Evolutionary conservation across 2,888 invertebrate genomes (phyloP), one percentile per base, ranked within the genome.

Genomic region (Brenthis ino): DNA sequence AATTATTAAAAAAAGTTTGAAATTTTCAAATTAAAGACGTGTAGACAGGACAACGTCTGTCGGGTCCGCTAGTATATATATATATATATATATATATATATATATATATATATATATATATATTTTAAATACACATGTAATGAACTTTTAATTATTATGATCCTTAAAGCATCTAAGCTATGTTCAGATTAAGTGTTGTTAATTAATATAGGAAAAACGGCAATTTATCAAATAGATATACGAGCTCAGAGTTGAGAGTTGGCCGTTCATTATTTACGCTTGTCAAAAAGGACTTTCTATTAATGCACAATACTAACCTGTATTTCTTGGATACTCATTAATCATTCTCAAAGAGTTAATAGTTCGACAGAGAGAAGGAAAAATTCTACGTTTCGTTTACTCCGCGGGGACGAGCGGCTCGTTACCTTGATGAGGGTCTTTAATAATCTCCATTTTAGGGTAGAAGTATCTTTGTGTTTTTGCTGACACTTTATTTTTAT

Each of bases 271-370:
- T 56, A 67, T 67, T 67, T 61, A 67, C 50, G 12, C 50, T 61
- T 61, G 61, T 67, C 60, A 56, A 67, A 61, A 48, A 55, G 33
- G 61, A 50, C 50, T 67, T 61, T 61, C 58, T 53, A 66, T 66
- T 66, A 58, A 53, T 47, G 58, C 6, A 53, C 53, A 54, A 53
- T 47, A 60, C 65, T 28, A 53, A 65, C 60, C 66, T 55, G 66
- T 67, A 55, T 55, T 60, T 16, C 66, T 48, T 67, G 60, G 60
- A 50, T 48, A 60, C 4, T 47, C 28, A 67, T 67, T 56, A 67
- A 67, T 61, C 61, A 67, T 54, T 61, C n/a, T 56, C 55, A 61
- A 61, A 47, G 55, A 50, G 54, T 48, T 56, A 48, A 55, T 60
- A 60, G 54, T 55, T 55, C 37, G 43, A 66, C 48, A 50, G 60